A percentile compares a stretch with the other conserved stretches of the same genome.
Conservation (phyloP, 2,113 vertebrate species). For the Chloroceryle aenea region DNA sequence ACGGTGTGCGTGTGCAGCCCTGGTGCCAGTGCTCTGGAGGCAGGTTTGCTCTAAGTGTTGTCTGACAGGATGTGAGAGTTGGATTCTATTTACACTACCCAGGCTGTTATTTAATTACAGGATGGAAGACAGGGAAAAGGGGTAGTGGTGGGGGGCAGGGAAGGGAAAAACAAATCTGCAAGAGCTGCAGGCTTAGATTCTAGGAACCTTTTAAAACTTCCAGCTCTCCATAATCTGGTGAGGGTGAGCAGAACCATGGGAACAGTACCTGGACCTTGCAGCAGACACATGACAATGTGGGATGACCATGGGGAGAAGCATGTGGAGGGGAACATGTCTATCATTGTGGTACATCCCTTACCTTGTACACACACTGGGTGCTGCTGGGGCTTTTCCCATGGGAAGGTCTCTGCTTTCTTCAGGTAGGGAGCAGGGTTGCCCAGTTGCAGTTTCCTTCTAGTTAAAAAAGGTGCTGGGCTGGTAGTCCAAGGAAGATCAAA, state of each 20-base stretch:
- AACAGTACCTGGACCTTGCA: not conserved
- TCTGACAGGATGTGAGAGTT: not conserved
- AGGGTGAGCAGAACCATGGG: not conserved
- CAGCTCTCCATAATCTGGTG: not conserved
- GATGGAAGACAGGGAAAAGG: not conserved
- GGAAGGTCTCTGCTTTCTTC: not conserved
- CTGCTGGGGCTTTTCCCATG: not conserved
- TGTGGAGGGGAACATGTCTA: not conserved
- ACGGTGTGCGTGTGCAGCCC: not conserved
- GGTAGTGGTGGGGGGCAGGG: not conserved
- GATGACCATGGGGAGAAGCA: accelerated
- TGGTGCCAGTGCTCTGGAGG: not conserved
- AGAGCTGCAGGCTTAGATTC: not conserved
- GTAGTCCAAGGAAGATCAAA: not conserved
- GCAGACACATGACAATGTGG: accelerated
- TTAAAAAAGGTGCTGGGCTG: not conserved
- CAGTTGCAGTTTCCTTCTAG: not conserved
- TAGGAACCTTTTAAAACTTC: not conserved
- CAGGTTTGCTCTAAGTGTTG: constrained; percentile 1
- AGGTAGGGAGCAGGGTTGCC: accelerated
- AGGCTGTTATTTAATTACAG: not conserved
- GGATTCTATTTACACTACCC: not conserved
- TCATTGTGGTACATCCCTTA: not conserved
- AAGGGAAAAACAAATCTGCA: not conserved
- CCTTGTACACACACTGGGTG: accelerated